Evolutionary conservation across 2,113 vertebrate genomes (phyloP), one percentile per base, ranked within the genome.

Genomic region (Periophthalmus modestus): DNA sequence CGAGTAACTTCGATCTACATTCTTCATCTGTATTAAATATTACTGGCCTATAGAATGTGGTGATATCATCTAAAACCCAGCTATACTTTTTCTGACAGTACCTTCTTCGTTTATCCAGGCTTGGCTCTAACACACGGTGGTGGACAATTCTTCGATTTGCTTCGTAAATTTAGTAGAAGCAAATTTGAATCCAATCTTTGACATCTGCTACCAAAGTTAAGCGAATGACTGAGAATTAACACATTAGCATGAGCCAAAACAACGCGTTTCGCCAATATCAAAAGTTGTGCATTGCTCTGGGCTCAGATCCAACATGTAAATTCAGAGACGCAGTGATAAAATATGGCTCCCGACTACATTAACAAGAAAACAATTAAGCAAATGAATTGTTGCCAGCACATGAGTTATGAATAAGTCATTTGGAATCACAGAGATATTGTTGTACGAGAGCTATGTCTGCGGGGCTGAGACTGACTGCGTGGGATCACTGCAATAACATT

Each of bases 301-400:
- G 54, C 54, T 21, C n/a, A 21, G 5, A 57, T 21, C 21, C 54
- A 57, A 21, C 19, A 57, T 57, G n/a, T 11, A 57, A 57, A 59
- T 28, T 59, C 23, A 34, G 3, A 19, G 33, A 11, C 28, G 36
- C 5, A 2, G 59, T 34, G 28, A 63, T 63, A 36, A 36, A 59
- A 36, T 36, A 36, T 36, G 28, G 28, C 33, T 36, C 33, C 61
- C 34, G 61, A 18, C 28, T 63, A 34, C 16, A 19, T 63, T 36
- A 63, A 63, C 28, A 63, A 36, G 28, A 63, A 63, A 63, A 63
- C 28, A 34, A 63, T 63, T 63, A 63, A 36, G 61, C 61, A 63
- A 63, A 63, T 63, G 61, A 63, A 63, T 63, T 19, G 61, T 36
- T 63, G 61, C 23, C 58, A 61, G 36, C 33, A 63, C 28, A 63